phyloP scores from a whole-genome alignment of 1,140 invertebrate species.

The Cotesia glomerata region DNA sequence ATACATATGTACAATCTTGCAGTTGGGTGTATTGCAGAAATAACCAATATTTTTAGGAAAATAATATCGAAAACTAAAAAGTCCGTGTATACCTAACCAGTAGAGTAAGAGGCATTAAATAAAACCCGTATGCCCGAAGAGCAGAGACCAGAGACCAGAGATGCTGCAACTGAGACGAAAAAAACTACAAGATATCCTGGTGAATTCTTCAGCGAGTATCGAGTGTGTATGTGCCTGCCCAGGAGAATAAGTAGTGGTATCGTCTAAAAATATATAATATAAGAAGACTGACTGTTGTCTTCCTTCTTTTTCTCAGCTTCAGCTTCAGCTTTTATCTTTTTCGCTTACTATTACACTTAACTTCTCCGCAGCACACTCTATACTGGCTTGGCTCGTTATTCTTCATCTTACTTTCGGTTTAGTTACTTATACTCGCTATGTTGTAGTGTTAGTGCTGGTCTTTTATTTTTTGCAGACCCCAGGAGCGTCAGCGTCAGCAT shows the following conservation, averaged over 20 bases:
- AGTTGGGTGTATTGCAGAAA: no score
- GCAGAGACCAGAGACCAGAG: no score
- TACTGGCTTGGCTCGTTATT: neutral
- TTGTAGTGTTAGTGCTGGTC: neutral
- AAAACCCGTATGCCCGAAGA: no score
- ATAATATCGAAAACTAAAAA: no score
- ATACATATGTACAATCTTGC: no score
- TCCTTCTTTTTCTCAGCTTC: constrained; percentile 1
- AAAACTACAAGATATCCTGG: neutral
- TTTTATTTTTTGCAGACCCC: neutral
- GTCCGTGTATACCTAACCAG: no score
- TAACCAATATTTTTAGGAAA: no score
- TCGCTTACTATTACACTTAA: neutral
- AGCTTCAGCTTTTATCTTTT: neutral
- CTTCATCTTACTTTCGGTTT: constrained; percentile 8
- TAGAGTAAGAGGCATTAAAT: no score
- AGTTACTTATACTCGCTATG: neutral
- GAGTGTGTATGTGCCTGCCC: neutral
- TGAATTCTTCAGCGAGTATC: neutral
- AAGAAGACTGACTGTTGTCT: neutral
- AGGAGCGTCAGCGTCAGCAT: no score
- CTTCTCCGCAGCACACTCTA: constrained; percentile 1
- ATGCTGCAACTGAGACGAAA: neutral
- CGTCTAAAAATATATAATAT: constrained; percentile 18
- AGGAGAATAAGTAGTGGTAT: neutral